Conservation (phyloP, 1,140 invertebrate genomes). For the Liolophura sinensis region DNA sequence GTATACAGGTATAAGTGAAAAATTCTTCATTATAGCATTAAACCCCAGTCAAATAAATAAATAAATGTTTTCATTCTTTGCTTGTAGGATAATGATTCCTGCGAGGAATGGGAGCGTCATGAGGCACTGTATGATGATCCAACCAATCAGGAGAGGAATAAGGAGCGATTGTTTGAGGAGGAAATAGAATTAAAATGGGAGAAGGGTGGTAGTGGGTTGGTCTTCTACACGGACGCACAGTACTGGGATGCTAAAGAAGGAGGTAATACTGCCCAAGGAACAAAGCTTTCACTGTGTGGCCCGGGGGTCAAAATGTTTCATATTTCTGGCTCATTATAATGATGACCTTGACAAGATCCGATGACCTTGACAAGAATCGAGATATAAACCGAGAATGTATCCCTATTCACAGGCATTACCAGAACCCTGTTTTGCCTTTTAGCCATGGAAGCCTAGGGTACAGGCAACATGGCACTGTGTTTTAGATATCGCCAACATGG, state of each 20-base stretch:
- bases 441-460: too few relatives aligned
- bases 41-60: too few relatives aligned
- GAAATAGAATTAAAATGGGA: conserved; percentile 69
- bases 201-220: conserved; percentile 67
- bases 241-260: conserved; percentile 64
- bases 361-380: too few relatives aligned
- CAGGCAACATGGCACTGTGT: too few relatives aligned
- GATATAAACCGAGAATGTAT: too few relatives aligned
- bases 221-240: conserved; percentile 69
- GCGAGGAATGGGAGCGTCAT: conserved; percentile 63
- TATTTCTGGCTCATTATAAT: not conserved
- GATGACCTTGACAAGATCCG: not conserved
- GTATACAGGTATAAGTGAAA: too few relatives aligned
- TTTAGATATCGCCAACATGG: too few relatives aligned
- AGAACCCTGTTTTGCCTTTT: too few relatives aligned
- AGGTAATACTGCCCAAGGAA: conserved; percentile 26
- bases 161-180: conserved; percentile 63
- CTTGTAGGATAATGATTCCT: conserved; percentile 45
- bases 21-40: too few relatives aligned
- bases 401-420: too few relatives aligned
- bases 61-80: not conserved
- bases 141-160: conserved; percentile 60
- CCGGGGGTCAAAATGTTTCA: not conserved
- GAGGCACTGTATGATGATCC: conserved; percentile 67
- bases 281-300: not conserved